These are phyloP conservation scores for Troides aeacus DNA, from an alignment of 2,888 invertebrate genomes.

Conservation along the genomic window DNA sequence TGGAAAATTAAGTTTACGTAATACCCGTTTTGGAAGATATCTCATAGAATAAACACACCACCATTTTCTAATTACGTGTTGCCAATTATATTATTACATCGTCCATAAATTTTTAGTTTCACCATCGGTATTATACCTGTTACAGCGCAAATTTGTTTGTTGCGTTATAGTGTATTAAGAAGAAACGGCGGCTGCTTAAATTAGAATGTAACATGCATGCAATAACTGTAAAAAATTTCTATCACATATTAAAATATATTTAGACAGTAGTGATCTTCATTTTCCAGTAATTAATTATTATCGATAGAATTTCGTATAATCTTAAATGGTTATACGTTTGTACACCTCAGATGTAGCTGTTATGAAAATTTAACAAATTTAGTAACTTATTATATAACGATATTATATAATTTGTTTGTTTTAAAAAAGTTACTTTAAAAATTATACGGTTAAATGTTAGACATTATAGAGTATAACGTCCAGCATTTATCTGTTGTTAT, in stretches of 20 bases:
- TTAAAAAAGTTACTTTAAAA: too few species aligned
- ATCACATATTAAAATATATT: neutral
- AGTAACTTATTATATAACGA: too few species aligned
- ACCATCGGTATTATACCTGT: slow-evolving; percentile 31
- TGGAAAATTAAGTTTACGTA: slow-evolving; percentile 2
- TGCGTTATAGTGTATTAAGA: neutral
- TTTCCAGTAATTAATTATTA: neutral
- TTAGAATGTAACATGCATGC: slow-evolving; percentile 28
- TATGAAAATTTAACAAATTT: too few species aligned
- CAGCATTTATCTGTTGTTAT: too few species aligned
- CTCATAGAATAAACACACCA: slow-evolving; percentile 32
- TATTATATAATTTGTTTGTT: too few species aligned
- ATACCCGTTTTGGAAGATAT: slow-evolving; percentile 16
- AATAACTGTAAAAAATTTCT: neutral
- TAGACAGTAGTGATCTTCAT: neutral
- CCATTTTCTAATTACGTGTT: slow-evolving; percentile 36
- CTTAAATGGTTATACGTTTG: too few species aligned
- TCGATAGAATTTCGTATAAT: too few species aligned
- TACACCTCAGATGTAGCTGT: too few species aligned
- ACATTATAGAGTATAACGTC: too few species aligned
- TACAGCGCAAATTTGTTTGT: slow-evolving; percentile 14
- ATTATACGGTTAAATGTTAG: too few species aligned
- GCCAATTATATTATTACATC: slow-evolving; percentile 30
- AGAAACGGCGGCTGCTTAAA: slow-evolving; percentile 14
- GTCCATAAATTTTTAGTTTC: slow-evolving; percentile 35